These are phyloP conservation scores for Ricordea florida DNA, from an alignment of 92 coral and sea anemone species.

Conservation along the genomic window DNA sequence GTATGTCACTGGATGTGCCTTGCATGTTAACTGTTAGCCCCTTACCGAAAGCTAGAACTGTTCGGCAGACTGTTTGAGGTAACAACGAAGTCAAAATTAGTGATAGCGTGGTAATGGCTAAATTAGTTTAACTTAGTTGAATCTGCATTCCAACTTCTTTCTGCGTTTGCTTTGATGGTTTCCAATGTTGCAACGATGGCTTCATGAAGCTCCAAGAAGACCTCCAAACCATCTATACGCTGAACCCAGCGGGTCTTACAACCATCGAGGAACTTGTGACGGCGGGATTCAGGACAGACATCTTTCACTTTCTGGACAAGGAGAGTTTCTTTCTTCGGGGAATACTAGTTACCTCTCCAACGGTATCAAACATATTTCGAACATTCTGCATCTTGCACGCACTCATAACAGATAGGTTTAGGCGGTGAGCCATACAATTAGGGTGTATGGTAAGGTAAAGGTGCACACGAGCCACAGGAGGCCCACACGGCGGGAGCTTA, in stretches of 20 bases:
- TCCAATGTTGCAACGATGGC: constrained; percentile 38
- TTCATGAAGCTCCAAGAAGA: constrained; percentile 58
- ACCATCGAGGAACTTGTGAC: constrained; percentile 54
- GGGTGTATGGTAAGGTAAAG: constrained; percentile 38
- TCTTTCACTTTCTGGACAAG: constrained; percentile 48
- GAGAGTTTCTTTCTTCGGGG: constrained; percentile 58
- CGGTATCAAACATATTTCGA: constrained; percentile 54
- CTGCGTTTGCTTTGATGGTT: constrained; percentile 48
- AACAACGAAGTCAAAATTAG: constrained; percentile 23
- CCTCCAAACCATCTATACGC: constrained; percentile 59
- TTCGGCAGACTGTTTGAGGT: constrained; percentile 40
- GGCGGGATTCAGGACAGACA: constrained; percentile 29
- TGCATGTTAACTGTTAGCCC: constrained; percentile 53
- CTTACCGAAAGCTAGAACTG: constrained; percentile 31
- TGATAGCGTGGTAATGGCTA: constrained; percentile 40
- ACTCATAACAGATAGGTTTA: constrained; percentile 62
- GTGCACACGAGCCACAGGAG: too few species aligned
- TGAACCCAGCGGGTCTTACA: constrained; percentile 65
- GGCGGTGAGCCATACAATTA: constrained; percentile 56
- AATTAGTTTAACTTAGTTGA: constrained; percentile 44
- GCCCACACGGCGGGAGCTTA: too few species aligned
- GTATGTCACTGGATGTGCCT: constrained; percentile 39
- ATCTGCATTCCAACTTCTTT: constrained; percentile 55
- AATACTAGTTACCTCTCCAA: constrained; percentile 67
- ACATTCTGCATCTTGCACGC: constrained; percentile 62